Conservation (phyloP, 2,888 invertebrate species). For the Megastigmus dorsalis region DNA sequence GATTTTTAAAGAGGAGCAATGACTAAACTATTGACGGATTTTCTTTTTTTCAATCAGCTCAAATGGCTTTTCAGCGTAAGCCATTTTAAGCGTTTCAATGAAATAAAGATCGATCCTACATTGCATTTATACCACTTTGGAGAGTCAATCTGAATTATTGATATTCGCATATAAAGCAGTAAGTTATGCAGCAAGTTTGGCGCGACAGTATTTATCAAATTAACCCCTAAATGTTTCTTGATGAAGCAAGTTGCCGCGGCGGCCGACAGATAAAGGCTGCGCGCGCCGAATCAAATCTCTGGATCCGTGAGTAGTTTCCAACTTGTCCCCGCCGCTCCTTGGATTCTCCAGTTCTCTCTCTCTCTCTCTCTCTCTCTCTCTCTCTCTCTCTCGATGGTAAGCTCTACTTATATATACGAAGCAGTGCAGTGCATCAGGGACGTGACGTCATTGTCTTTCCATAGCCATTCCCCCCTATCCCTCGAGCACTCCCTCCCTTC, state of each 20-base stretch:
- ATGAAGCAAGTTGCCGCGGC: slow-evolving; percentile 15
- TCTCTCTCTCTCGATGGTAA: background rate
- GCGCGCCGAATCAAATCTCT: slow-evolving; percentile 14
- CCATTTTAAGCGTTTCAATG: too few species aligned
- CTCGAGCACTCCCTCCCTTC: too few species aligned
- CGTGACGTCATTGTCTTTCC: slow-evolving; percentile 56
- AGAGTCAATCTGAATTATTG: too few species aligned
- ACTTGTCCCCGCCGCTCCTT: background rate
- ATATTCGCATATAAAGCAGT: too few species aligned
- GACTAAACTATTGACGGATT: too few species aligned
- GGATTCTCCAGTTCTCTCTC: background rate
- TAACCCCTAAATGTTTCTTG: slow-evolving; percentile 15
- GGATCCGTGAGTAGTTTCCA: slow-evolving; percentile 16
- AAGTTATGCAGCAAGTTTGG: background rate
- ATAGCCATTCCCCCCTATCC: slow-evolving; percentile 36
- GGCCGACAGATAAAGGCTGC: slow-evolving; percentile 17
- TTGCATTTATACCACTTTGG: too few species aligned
- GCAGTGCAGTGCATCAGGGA: slow-evolving; percentile 26
- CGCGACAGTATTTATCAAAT: slow-evolving; percentile 11
- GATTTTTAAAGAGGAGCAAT: too few species aligned
- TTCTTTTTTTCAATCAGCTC: too few species aligned
- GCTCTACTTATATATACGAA: background rate
- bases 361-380: background rate
- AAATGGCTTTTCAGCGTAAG: too few species aligned
- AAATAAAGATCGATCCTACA: too few species aligned